A percentile compares a stretch with the other conserved stretches of the same genome.
Evolutionary conservation across 2,113 vertebrate genomes (phyloP).

Genomic region (Mionectes macconnelli): DNA sequence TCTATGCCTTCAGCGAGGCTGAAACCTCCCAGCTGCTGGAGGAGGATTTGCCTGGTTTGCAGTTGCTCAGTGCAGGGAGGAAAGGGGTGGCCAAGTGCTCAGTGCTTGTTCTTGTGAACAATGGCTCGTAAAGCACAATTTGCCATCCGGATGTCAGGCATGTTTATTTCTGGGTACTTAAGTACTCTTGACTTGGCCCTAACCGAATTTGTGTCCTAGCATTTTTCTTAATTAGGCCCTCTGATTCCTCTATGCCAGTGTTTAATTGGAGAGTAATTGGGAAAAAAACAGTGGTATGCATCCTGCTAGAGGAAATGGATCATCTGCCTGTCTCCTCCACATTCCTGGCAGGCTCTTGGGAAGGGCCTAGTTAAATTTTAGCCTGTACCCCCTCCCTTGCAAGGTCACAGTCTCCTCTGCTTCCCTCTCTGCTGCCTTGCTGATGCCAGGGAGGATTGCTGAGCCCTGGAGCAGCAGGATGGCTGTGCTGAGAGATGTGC

Average conservation of each 20-base stretch:
- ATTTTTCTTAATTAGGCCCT: constrained; percentile 44
- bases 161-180: neutral
- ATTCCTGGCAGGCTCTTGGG: neutral
- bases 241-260: neutral
- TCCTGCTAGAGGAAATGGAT: neutral
- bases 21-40: neutral
- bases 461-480: neutral
- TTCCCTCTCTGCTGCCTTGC: neutral
- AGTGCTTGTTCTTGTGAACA: neutral
- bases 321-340: neutral
- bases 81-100: neutral
- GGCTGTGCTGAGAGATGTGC: neutral
- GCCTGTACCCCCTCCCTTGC: neutral
- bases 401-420: neutral
- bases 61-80: neutral
- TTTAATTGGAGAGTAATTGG: constrained; percentile 34
- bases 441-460: neutral
- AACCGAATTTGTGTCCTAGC: constrained; percentile 5
- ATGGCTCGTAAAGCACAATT: fast-evolving
- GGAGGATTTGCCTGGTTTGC: neutral
- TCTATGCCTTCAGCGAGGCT: neutral
- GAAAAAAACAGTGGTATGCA: neutral
- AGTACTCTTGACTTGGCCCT: neutral
- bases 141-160: neutral
- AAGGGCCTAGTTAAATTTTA: neutral